phyloP scores from a whole-genome alignment of 2,888 invertebrate genomes.

The Celastrina argiolus region DNA sequence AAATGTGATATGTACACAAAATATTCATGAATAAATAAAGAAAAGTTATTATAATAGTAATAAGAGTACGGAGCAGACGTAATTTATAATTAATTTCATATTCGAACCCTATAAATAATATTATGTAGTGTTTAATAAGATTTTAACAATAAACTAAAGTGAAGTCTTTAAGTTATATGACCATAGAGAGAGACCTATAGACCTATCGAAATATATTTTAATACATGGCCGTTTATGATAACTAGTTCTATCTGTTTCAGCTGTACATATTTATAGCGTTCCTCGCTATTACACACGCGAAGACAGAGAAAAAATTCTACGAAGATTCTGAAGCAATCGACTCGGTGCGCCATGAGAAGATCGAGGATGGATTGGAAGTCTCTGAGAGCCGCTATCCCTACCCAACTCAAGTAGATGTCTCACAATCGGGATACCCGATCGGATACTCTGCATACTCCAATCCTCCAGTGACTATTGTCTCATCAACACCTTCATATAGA shows the following conservation, averaged over 20 bases:
- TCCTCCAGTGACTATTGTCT: neutral
- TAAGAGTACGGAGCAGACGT: too few relatives aligned
- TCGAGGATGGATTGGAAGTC: conserved; percentile 13
- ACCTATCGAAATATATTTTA: too few relatives aligned
- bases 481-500: conserved; percentile 8
- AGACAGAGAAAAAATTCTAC: conserved; percentile 34
- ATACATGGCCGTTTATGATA: too few relatives aligned
- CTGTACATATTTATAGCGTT: conserved; percentile 49
- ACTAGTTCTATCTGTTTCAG: too few relatives aligned
- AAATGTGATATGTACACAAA: neutral
- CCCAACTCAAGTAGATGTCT: neutral
- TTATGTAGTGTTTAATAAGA: too few relatives aligned
- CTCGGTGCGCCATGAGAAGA: conserved; percentile 38
- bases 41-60: neutral
- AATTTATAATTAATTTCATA: too few relatives aligned
- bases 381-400: conserved; percentile 18
- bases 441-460: neutral
- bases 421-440: neutral
- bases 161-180: too few relatives aligned
- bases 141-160: too few relatives aligned
- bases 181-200: too few relatives aligned
- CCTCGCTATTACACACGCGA: conserved; percentile 55
- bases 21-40: neutral
- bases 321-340: conserved; percentile 46
- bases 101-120: too few relatives aligned